These are phyloP conservation scores for Pocillopora meandrina DNA, from an alignment of 92 coral and sea anemone species.

Conservation along the genomic window DNA sequence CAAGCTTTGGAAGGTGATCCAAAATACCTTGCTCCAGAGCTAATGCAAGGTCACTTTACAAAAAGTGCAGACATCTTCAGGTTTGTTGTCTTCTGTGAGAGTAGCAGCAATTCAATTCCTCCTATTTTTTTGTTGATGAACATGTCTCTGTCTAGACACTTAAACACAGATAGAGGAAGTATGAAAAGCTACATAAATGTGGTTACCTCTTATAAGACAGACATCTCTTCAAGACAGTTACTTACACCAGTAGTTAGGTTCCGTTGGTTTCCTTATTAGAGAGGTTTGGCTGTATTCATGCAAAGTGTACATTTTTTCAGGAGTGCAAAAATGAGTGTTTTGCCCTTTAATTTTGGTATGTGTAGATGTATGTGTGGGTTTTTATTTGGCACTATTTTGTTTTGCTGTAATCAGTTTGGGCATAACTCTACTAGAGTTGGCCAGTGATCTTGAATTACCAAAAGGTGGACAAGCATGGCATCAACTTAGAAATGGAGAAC, in stretches of 20 bases:
- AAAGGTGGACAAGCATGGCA: conserved; percentile 97
- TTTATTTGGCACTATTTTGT: neutral
- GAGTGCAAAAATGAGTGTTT: too few relatives aligned
- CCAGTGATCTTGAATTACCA: conserved; percentile 95
- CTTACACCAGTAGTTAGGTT: too few relatives aligned
- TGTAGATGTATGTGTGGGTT: neutral
- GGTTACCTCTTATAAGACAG: too few relatives aligned
- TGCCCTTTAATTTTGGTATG: too few relatives aligned
- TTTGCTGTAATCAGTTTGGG: conserved; percentile 67
- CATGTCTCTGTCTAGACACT: too few relatives aligned
- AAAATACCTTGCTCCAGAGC: conserved; percentile 93
- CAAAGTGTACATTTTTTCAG: too few relatives aligned
- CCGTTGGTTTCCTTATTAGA: too few relatives aligned
- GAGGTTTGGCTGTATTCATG: too few relatives aligned
- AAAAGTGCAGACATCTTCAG: conserved; percentile 98
- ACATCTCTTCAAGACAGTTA: too few relatives aligned
- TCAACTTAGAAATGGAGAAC: conserved; percentile 82
- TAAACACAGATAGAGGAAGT: too few relatives aligned
- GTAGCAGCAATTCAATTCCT: neutral
- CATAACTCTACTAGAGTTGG: conserved; percentile 83
- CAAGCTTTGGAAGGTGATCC: conserved; percentile 98
- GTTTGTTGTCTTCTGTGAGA: conserved; percentile 27
- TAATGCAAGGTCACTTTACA: conserved; percentile 91
- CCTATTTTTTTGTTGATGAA: too few relatives aligned
- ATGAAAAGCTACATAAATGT: too few relatives aligned